phyloP scores from a whole-genome alignment of 2,797 vertebrate species.

The Cottoperca gobio region DNA sequence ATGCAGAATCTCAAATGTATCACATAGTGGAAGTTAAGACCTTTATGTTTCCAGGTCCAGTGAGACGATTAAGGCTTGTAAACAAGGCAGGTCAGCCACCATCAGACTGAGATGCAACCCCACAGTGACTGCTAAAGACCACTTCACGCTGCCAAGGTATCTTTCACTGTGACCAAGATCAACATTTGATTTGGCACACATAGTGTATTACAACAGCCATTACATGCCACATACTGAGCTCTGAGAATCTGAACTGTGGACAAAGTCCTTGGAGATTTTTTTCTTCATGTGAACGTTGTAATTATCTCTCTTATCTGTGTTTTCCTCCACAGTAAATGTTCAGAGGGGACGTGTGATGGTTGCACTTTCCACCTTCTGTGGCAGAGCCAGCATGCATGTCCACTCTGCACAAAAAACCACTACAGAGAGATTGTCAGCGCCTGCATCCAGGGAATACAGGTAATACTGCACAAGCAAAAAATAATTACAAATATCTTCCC shows the following conservation, averaged over 20 bases:
- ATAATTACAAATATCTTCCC: background rate
- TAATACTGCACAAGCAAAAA: slow-evolving; percentile 56
- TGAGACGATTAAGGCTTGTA: slow-evolving; percentile 91
- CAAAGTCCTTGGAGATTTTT: slow-evolving; percentile 13
- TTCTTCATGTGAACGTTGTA: background rate
- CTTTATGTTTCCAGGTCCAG: slow-evolving; percentile 83
- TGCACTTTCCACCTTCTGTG: slow-evolving; percentile 96
- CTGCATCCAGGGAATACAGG: slow-evolving; percentile 93
- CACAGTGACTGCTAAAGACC: slow-evolving; percentile 67
- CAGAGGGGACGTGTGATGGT: slow-evolving; percentile 95
- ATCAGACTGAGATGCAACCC: slow-evolving; percentile 92
- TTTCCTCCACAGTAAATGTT: slow-evolving; percentile 86
- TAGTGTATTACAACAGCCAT: background rate
- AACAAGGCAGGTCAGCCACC: slow-evolving; percentile 88
- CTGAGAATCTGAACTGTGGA: slow-evolving; percentile 7
- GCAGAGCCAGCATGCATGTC: slow-evolving; percentile 90
- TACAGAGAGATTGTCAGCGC: slow-evolving; percentile 91
- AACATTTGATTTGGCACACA: slow-evolving; percentile 5
- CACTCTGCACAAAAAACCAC: slow-evolving; percentile 90
- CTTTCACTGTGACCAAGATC: slow-evolving; percentile 16
- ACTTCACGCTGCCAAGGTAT: slow-evolving; percentile 88
- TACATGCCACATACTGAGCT: slow-evolving; percentile 12
- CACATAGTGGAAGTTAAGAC: background rate
- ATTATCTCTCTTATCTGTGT: slow-evolving; percentile 17
- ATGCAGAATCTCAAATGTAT: background rate